Base-by-base conservation (phyloP, 2,888 invertebrate species). In the Volucella bombylans region DNA sequence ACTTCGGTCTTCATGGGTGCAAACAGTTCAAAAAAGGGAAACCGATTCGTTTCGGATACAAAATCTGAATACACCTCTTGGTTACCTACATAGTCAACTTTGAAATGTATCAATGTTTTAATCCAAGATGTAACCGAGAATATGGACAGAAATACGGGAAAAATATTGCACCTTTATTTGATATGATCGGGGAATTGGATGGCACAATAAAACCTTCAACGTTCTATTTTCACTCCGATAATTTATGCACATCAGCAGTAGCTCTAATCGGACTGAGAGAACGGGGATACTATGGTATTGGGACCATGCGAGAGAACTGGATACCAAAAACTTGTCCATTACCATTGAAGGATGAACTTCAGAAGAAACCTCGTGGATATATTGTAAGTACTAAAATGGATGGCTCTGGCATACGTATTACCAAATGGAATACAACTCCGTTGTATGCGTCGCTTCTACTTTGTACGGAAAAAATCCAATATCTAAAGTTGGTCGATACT, bases 241-340 rank as follows among this genome's bases (percentile, higher is more conserved):
- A 43, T 43, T 43, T 43, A 43, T 43, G 8, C 43, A 43, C 43
- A 43, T 43, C 43, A 10, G 43, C 43, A 43, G 43, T 8, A 43
- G 43, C 43, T 43, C 43, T 43, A 10, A 9, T 43, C 43, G 43
- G 43, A 43, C 43, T 43, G 43, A 43, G 10, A 9, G 43, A 43
- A 43, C 10, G 43, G 43, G 43, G 8, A 43, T 43, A 43, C 43
- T 10, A 43, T 9, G 43, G 43, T 43, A 43, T 10, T 10, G 43
- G 43, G 43, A 43, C 43, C 43, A 43, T 43, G 43, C 43, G 43
- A 43, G 43, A 43, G 43, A 43, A 43, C 8, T 43, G 43, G 43
- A 43, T 43, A 43, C 43, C 43, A 43, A 43, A 43, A 43, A 43
- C 43, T 43, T 43, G n/a, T n/a, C n/a, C n/a, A n/a, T n/a, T n/a